Evolutionary conservation across 53 echinoderm and acorn worm species (phyloP).

Genomic region (Arbacia lixula): DNA sequence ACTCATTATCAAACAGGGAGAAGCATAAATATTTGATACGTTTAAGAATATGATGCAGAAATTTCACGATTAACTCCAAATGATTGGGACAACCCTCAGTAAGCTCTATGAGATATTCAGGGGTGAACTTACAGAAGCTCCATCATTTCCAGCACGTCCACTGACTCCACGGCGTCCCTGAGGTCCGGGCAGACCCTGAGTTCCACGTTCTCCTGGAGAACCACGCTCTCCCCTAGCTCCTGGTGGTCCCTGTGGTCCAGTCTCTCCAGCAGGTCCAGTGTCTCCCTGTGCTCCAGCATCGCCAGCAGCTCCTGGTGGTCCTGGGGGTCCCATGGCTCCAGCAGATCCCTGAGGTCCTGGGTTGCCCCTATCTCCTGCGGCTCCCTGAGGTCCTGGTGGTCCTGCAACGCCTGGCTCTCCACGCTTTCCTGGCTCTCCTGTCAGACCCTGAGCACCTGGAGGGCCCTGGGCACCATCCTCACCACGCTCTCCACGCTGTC

Average conservation of each 20-base stretch:
- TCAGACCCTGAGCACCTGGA: constrained; percentile 78
- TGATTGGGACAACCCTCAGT: no score
- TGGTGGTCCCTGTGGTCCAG: constrained; percentile 81
- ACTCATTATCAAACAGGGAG: no score
- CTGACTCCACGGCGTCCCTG: constrained; percentile 86
- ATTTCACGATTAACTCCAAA: no score
- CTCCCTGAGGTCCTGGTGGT: constrained; percentile 81
- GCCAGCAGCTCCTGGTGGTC: constrained; percentile 81
- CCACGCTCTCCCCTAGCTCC: constrained; percentile 97
- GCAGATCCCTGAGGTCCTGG: constrained; percentile 66
- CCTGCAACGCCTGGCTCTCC: constrained; percentile 90
- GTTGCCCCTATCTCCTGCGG: constrained; percentile 82
- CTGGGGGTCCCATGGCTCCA: constrained; percentile 79
- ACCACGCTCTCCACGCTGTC: constrained; percentile 76
- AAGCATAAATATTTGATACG: no score
- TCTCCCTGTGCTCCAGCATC: constrained; percentile 85
- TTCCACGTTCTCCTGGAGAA: constrained; percentile 81
- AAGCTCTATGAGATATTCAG: no score
- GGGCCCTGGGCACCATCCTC: constrained; percentile 82
- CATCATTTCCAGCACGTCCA: constrained; percentile 93
- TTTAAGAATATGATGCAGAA: no score
- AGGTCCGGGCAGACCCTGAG: constrained; percentile 74
- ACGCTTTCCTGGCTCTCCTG: constrained; percentile 80
- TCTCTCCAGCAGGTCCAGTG: constrained; percentile 80
- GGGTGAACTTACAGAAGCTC: constrained; percentile 62